Base-by-base conservation (phyloP, 2,113 vertebrate species). In the Pomatorhinus ruficollis region DNA sequence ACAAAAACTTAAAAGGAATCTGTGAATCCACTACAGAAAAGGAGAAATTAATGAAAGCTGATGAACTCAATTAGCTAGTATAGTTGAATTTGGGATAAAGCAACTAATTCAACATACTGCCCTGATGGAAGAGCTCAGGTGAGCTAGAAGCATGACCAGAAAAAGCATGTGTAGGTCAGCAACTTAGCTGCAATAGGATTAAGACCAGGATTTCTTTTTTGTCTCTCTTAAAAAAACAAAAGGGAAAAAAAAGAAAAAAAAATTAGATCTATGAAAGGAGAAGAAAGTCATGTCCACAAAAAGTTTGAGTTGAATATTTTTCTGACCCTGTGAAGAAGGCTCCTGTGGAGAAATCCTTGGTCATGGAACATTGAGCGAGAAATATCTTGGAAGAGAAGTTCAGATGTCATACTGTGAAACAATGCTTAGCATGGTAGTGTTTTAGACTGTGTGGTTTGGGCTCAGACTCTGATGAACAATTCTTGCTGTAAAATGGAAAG, bases 361-460 rank as follows among this genome's bases (percentile, higher is more conserved):
- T 95, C 83, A 91, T 78, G 69, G 56, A 56, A 75, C 65, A 52
- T 3, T 89, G 77, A 66, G 68, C 28, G 20, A 69, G 44, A 92
- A 95, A 61, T 70, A 65, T 77, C 81, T 95, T 95, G 95, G 83
- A 89, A 70, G 30, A 90, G 68, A 70, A 9, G 16, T 39, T 74
- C 19, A 70, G 56, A 74, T 83, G 31, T 93, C 94, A 66, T n/a
- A 28, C 76, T 86, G 94, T 39, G 83, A 89, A 93, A 86, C 86
- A 93, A 78, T 75, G 60, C 89, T 95, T 81, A 81, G 71, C 54
- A 37, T 70, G 76, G 52, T 44, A 44, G 45, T 47, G 52, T 77
- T 86, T 83, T n/a, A 75, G 71, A 66, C 35, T 44, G 18, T 90
- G 94, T 66, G 92, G 94, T 93, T 97, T 95, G 94, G 92, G 63